phyloP scores from a whole-genome alignment of 2,888 invertebrate genomes.

The Sclerodermus sp. region DNA sequence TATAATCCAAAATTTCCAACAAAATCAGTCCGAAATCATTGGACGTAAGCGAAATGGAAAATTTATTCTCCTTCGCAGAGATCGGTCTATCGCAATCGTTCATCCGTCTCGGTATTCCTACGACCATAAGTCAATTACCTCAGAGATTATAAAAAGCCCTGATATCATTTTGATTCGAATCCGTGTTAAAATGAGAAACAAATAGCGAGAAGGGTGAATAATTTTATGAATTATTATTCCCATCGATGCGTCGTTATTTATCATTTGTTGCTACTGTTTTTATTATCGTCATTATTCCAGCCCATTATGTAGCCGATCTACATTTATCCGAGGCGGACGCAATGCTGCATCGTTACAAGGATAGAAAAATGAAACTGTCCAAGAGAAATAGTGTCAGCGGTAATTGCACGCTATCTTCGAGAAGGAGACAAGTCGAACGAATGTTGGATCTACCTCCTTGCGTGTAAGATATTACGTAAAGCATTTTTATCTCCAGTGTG shows the following conservation, averaged over 20 bases:
- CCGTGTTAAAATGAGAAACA: too few relatives aligned
- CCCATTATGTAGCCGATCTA: conserved; percentile 26
- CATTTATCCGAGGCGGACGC: conserved; percentile 28
- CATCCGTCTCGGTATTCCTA: too few relatives aligned
- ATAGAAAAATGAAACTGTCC: conserved; percentile 15
- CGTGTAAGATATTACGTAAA: conserved; percentile 16
- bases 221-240: background rate
- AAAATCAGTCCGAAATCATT: too few relatives aligned
- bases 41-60: too few relatives aligned
- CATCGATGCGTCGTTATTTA: background rate
- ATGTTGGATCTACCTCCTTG: conserved; percentile 23
- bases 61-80: too few relatives aligned
- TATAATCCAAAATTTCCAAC: too few relatives aligned
- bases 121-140: too few relatives aligned
- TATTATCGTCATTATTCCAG: conserved; percentile 11
- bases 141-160: too few relatives aligned
- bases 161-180: too few relatives aligned
- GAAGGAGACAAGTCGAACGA: conserved; percentile 21
- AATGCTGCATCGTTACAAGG: conserved; percentile 22
- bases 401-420: conserved; percentile 18
- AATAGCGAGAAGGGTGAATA: too few relatives aligned
- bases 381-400: conserved; percentile 1
- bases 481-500: background rate
- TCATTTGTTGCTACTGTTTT: background rate
- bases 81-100: too few relatives aligned